Evolutionary conservation across 1,140 invertebrate genomes (phyloP).

Genomic region (Atopsyche davidsoni): DNA sequence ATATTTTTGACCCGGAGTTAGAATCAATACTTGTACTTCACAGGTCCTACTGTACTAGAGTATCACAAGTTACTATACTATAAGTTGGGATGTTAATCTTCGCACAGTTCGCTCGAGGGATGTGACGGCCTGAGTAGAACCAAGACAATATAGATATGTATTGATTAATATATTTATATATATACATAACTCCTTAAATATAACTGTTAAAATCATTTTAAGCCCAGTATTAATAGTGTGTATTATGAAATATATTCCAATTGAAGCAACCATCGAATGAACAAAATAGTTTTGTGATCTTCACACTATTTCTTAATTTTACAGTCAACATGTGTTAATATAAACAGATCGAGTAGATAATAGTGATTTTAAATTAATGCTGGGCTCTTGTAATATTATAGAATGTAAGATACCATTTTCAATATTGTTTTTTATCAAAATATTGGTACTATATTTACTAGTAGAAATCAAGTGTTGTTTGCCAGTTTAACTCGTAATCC

Average conservation of each 20-base stretch:
- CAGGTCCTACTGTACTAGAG: neutral
- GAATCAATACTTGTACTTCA: constrained; percentile 7
- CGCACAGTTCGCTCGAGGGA: constrained; percentile 23
- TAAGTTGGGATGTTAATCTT: constrained; percentile 20
- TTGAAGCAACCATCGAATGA: constrained; percentile 11
- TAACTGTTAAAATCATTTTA: constrained; percentile 21
- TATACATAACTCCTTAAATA: constrained; percentile 13
- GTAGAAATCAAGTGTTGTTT: constrained; percentile 7
- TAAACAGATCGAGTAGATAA: no score
- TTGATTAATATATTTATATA: constrained; percentile 25
- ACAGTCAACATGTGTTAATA: no score
- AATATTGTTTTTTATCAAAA: constrained; percentile 15
- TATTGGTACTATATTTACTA: constrained; percentile 16
- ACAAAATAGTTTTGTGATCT: neutral
- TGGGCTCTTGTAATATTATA: constrained; percentile 14
- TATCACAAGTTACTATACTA: neutral
- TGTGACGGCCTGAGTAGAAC: constrained; percentile 25
- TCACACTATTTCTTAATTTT: no score
- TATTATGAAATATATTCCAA: no score
- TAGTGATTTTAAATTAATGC: no score
- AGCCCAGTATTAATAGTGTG: no score
- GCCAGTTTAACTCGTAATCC: no score
- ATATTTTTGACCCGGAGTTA: constrained; percentile 14
- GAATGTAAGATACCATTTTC: constrained; percentile 9
- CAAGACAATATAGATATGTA: constrained; percentile 30